Conservation (phyloP, 2,113 vertebrate genomes). For the Cavia porcellus region DNA sequence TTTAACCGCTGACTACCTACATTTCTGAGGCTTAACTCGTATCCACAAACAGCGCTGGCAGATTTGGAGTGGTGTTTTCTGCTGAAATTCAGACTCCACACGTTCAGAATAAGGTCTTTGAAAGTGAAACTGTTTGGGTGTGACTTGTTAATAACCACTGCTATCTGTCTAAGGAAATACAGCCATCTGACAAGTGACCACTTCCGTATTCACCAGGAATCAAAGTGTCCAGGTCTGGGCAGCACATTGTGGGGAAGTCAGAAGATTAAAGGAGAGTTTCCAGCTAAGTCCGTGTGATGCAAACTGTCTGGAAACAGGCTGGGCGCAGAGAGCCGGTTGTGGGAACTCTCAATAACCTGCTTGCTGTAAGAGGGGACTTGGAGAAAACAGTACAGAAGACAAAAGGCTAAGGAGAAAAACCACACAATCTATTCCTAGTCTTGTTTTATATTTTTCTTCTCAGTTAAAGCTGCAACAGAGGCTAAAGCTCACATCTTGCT, state of each 20-base stretch:
- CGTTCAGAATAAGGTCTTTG: background rate
- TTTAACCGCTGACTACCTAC: conserved; percentile 23
- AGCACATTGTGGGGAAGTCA: background rate
- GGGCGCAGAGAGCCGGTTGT: background rate
- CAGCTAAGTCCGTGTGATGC: background rate
- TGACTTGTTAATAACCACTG: conserved; percentile 16
- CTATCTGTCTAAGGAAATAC: background rate
- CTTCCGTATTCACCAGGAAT: conserved; percentile 24
- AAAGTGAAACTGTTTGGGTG: background rate
- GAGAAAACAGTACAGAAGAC: background rate
- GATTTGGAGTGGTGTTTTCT: background rate
- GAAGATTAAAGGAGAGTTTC: background rate
- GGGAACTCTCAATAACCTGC: background rate
- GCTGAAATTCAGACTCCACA: conserved; percentile 20
- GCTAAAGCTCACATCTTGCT: background rate
- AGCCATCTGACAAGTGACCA: background rate
- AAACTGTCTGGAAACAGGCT: background rate
- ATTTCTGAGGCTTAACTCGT: conserved; percentile 11
- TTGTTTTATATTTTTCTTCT: conserved; percentile 29
- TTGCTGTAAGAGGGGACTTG: background rate
- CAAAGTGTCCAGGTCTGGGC: background rate
- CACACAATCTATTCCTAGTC: background rate
- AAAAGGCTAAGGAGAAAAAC: conserved; percentile 18
- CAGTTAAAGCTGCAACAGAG: conserved; percentile 45
- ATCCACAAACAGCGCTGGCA: background rate